phyloP scores from a whole-genome alignment of 1,140 invertebrate species.

The Bilobella aurantiaca region DNA sequence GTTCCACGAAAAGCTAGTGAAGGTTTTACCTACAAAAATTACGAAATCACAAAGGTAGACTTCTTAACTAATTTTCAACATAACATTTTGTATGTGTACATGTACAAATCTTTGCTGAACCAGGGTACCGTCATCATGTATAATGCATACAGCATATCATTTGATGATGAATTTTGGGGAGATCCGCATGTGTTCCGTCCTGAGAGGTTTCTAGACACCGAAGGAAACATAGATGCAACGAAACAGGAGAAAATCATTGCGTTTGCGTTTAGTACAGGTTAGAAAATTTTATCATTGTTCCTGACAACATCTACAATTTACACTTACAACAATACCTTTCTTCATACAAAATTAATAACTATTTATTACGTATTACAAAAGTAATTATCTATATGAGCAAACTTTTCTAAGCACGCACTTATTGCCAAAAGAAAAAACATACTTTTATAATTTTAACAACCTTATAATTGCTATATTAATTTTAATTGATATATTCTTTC shows the following conservation, averaged over 20 bases:
- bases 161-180: slow-evolving; percentile 18
- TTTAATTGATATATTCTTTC: no score
- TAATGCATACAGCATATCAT: slow-evolving; percentile 13
- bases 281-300: no score
- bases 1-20: neutral
- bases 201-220: slow-evolving; percentile 19
- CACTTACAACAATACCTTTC: no score
- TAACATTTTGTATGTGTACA: no score
- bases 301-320: no score
- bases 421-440: no score
- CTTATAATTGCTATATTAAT: no score
- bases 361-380: neutral
- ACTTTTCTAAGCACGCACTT: no score
- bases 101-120: no score
- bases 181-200: slow-evolving; percentile 25
- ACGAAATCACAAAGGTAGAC: neutral
- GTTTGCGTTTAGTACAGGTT: slow-evolving; percentile 19
- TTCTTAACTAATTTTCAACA: no score
- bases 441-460: no score
- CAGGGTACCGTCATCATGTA: slow-evolving; percentile 18
- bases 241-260: slow-evolving; percentile 9
- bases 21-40: neutral
- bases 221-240: neutral
- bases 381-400: no score
- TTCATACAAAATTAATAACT: neutral